Conservation (phyloP, 1,140 invertebrate genomes). For the Ceratina japonica region DNA sequence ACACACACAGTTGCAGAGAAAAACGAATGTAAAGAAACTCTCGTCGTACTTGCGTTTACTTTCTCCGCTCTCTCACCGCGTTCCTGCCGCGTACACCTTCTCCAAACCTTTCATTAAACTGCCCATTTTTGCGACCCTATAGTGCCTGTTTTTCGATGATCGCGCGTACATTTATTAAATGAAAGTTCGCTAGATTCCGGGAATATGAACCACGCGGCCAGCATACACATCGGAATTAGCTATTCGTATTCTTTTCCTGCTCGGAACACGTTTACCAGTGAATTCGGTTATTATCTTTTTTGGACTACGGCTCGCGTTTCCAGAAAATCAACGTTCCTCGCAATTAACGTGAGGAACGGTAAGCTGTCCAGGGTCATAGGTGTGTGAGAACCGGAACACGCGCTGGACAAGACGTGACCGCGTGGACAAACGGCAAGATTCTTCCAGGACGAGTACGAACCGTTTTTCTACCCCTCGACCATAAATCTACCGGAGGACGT, state of each 20-base stretch:
- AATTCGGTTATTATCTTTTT: neutral
- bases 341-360: constrained; percentile 75
- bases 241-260: too few relatives aligned
- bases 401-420: constrained; percentile 68
- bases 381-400: constrained; percentile 75
- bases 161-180: neutral
- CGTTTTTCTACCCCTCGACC: neutral
- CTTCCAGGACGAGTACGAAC: neutral
- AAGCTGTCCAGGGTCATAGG: constrained; percentile 66
- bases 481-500: neutral
- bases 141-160: neutral
- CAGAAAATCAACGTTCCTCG: constrained; percentile 65
- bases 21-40: constrained; percentile 56
- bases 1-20: constrained; percentile 6
- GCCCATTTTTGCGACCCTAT: constrained; percentile 14
- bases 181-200: neutral
- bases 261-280: too few relatives aligned
- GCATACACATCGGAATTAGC: too few relatives aligned
- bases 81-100: neutral
- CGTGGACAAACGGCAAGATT: constrained; percentile 60
- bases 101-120: constrained; percentile 31
- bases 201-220: neutral
- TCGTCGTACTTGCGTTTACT: constrained; percentile 40
- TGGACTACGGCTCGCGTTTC: constrained; percentile 51
- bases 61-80: constrained; percentile 37